Conservation (phyloP, 2,797 vertebrate species). For the Pempheris klunzingeri region DNA sequence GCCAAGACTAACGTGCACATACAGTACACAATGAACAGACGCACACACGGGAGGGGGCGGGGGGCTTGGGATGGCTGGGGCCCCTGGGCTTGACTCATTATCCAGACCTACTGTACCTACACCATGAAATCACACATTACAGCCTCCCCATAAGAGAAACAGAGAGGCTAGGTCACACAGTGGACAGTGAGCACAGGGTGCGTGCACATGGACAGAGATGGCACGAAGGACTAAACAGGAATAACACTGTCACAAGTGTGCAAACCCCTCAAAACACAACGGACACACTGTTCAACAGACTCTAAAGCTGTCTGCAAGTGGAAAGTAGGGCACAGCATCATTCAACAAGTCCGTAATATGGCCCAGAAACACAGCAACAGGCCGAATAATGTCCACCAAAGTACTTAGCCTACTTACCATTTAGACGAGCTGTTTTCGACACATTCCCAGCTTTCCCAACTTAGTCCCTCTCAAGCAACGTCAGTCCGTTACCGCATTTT, state of each 20-base stretch:
- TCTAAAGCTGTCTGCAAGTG: too few relatives aligned
- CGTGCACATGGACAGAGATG: neutral
- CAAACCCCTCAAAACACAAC: conserved; percentile 2
- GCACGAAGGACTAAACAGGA: neutral
- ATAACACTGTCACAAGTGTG: neutral
- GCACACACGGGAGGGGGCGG: neutral
- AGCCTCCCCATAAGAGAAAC: conserved; percentile 20
- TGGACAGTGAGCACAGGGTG: neutral
- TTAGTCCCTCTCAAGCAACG: neutral
- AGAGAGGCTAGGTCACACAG: too few relatives aligned
- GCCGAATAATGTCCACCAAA: neutral
- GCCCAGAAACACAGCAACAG: neutral
- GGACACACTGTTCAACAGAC: neutral
- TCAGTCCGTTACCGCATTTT: neutral
- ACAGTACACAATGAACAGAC: conserved; percentile 26
- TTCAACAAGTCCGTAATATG: neutral
- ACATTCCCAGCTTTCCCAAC: neutral
- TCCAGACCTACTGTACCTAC: neutral
- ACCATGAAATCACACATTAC: conserved; percentile 23
- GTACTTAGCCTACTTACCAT: neutral
- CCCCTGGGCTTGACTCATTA: conserved; percentile 30
- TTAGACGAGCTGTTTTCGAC: neutral
- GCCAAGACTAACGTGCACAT: conserved; percentile 16
- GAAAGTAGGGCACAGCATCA: neutral
- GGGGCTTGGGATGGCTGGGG: neutral